Conservation (phyloP, 2,113 vertebrate genomes). For the Brachypodius melanocephalos region DNA sequence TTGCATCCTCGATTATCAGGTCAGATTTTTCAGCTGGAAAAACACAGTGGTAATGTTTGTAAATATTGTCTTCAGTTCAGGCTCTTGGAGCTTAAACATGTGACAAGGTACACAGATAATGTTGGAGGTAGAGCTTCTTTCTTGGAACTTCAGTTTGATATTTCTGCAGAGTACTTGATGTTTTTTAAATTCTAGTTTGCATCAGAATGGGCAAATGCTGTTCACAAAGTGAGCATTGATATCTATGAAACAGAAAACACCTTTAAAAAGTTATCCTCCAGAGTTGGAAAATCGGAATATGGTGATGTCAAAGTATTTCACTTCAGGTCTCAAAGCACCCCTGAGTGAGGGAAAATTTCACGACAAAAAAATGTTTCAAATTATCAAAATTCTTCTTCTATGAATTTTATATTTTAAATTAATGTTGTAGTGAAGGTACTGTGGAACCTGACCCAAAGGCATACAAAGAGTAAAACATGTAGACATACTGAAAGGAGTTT, state of each 20-base stretch:
- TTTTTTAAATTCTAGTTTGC: neutral
- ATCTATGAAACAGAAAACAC: neutral
- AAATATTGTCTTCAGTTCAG: slow-evolving; percentile 16
- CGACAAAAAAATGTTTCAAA: neutral
- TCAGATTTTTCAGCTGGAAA: slow-evolving; percentile 41
- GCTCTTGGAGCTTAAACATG: neutral
- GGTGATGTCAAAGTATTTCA: neutral
- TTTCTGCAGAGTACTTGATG: neutral
- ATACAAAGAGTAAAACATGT: neutral
- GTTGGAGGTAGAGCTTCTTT: neutral
- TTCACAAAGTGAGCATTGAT: neutral
- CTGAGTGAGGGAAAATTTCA: neutral
- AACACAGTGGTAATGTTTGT: slow-evolving; percentile 29
- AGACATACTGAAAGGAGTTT: neutral
- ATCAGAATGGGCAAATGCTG: neutral
- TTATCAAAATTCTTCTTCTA: neutral
- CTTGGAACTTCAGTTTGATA: neutral
- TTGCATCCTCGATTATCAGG: slow-evolving; percentile 33
- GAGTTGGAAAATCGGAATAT: neutral
- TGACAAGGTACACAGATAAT: neutral
- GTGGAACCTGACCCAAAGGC: neutral
- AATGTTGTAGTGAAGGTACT: neutral
- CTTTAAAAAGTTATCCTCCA: neutral
- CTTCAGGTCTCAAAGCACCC: neutral
- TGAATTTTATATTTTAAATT: neutral